Evolutionary conservation across 2,888 invertebrate species (phyloP).

Genomic region (Lathronympha strigana): DNA sequence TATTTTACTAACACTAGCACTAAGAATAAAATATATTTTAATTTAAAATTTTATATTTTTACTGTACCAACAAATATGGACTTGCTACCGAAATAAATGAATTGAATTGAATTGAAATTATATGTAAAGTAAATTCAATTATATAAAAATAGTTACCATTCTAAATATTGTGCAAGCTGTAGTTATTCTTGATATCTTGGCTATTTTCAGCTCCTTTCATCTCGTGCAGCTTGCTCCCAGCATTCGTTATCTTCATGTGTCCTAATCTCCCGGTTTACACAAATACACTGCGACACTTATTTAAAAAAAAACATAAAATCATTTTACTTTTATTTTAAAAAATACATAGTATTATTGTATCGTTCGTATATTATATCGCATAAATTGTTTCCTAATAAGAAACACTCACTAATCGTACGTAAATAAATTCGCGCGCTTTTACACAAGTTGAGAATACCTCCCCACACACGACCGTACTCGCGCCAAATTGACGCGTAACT

Average conservation of each 20-base stretch:
- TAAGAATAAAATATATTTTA: no score
- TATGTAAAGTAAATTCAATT: background rate
- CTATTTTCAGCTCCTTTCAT: constrained; percentile 65
- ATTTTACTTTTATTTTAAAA: background rate
- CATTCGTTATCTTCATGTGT: constrained; percentile 69
- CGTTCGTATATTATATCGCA: background rate
- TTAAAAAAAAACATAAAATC: constrained; percentile 2
- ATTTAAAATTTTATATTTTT: no score
- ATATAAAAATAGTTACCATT: constrained; percentile 40
- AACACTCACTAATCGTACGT: constrained; percentile 47
- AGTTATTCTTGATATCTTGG: constrained; percentile 54
- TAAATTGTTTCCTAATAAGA: constrained; percentile 1
- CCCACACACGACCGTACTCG: constrained; percentile 72
- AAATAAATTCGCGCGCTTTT: constrained; percentile 66
- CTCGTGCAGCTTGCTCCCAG: constrained; percentile 62
- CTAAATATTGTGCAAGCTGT: constrained; percentile 44
- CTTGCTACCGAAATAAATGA: background rate
- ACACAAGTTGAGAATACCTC: constrained; percentile 46
- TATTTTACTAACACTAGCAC: no score
- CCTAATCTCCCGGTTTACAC: constrained; percentile 45
- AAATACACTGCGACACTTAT: constrained; percentile 30
- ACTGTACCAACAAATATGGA: no score
- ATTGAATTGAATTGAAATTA: background rate
- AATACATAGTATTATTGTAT: background rate
- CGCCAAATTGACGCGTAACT: constrained; percentile 82